Evolutionary conservation across 2,797 vertebrate genomes (phyloP), one percentile per base, ranked within the genome.

Genomic region (Telmatherina bonti): DNA sequence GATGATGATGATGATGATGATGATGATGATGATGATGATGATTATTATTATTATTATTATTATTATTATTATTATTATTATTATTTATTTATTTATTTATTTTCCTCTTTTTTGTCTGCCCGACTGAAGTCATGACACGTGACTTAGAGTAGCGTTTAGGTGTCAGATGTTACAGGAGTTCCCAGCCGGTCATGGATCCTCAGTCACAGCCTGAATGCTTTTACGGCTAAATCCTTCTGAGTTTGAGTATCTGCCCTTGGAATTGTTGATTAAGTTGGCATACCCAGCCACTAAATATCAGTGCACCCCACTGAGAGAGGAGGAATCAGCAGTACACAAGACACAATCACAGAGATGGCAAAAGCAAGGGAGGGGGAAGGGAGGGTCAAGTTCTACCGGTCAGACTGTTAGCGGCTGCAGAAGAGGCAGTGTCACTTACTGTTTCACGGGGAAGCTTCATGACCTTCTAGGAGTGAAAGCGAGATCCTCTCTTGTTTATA

Each of bases 401-500:
- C 90, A 91, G 81, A 91, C 86, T 73, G 87, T 92, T 91, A 91
- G 92, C 62, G 85, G 85, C 76, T 65, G 72, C 78, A 56, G 88
- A 85, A 84, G 86, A 89, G 91, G 82, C 91, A 83, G 91, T 92
- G 90, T 93, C 92, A 91, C 90, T 93, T 91, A 91, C 88, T 85
- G 92, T 92, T 94, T 91, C 91, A 88, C 88, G 79, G 90, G 76
- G 86, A 91, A 87, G 90, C 89, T 89, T 91, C 87, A 88, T 94
- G 93, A 94, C 93, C 94, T 93, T 93, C 90, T 88, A 79, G 90
- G 85, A 93, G 91, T 87, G 90, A 81, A 88, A 86, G 87, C 81
- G 73, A 83, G 90, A 90, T 92, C 89, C 87, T 91, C 88, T 93
- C 85, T 93, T 94, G 93, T 94, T 95, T 95, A 94, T 93, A 90